phyloP scores from a whole-genome alignment of 1,140 invertebrate species.

The Drosophila ananassae region DNA sequence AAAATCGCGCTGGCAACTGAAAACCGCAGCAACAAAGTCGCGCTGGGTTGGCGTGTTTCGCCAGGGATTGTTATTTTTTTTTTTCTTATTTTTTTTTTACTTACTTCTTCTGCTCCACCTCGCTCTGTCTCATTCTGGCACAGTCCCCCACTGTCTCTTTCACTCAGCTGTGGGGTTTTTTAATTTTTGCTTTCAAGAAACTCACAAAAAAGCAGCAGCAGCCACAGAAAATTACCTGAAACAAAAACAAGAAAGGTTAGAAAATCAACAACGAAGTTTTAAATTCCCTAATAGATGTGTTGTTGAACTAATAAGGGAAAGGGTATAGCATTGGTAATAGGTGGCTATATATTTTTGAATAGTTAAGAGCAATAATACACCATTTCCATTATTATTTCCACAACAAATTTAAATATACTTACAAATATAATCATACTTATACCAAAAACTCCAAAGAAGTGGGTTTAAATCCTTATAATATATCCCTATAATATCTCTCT shows the following conservation, averaged over 20 bases:
- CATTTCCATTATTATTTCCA: neutral
- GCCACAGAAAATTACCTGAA: constrained; percentile 62
- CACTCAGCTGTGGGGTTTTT: constrained; percentile 40
- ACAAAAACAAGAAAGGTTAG: constrained; percentile 38
- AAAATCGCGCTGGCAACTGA: constrained; percentile 81
- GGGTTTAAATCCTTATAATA: too few species aligned
- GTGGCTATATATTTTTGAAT: too few species aligned
- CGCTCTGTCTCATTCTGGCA: constrained; percentile 33
- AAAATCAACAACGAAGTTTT: neutral
- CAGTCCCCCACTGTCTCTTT: constrained; percentile 38
- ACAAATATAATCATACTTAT: too few species aligned
- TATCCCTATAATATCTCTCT: too few species aligned
- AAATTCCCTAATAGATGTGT: neutral
- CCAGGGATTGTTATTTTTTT: constrained; percentile 74
- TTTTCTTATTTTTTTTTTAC: constrained; percentile 36
- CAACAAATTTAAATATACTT: too few species aligned
- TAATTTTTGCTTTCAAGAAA: constrained; percentile 77
- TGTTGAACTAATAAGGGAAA: too few species aligned
- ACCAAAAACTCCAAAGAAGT: too few species aligned
- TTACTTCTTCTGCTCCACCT: constrained; percentile 20
- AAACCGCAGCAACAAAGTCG: constrained; percentile 80
- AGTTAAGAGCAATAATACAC: neutral
- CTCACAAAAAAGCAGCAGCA: constrained; percentile 59
- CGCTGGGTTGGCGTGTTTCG: constrained; percentile 78
- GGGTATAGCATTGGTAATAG: too few species aligned